Evolutionary conservation across 2,888 invertebrate genomes (phyloP).

Genomic region (Andrena flavipes): DNA sequence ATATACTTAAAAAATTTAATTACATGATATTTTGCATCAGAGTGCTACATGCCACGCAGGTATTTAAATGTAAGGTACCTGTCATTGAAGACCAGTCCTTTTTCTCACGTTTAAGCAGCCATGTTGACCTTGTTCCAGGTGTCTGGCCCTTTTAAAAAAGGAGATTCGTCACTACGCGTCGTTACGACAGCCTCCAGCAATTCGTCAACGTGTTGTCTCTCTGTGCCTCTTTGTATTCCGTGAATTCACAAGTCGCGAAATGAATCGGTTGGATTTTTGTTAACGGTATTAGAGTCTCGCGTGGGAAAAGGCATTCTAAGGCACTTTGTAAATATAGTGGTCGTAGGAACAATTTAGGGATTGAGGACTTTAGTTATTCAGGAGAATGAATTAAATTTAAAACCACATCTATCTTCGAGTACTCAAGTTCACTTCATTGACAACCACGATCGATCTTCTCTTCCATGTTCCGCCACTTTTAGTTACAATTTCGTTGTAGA

Average conservation of each 20-base stretch:
- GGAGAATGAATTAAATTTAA: no score
- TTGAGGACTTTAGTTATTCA: neutral
- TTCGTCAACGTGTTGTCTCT: conserved; percentile 61
- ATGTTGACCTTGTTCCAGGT: conserved; percentile 50
- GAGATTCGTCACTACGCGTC: conserved; percentile 53
- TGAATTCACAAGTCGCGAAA: conserved; percentile 29
- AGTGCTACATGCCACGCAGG: conserved; percentile 27
- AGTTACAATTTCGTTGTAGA: conserved; percentile 1
- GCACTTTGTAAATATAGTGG: neutral
- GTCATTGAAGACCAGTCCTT: conserved; percentile 50
- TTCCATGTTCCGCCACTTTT: neutral
- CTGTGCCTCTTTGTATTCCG: conserved; percentile 32
- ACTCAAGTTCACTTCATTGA: neutral
- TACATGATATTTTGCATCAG: conserved; percentile 52
- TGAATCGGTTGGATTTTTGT: conserved; percentile 11
- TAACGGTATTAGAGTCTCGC: neutral
- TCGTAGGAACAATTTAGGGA: neutral
- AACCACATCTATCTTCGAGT: neutral
- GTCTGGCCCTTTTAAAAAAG: conserved; percentile 57
- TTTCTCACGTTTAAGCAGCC: conserved; percentile 52
- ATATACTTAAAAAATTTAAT: no score
- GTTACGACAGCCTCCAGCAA: conserved; percentile 53
- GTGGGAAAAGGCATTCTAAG: neutral
- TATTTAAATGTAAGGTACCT: conserved; percentile 63
- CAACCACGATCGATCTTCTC: neutral